Evolutionary conservation across 1,140 invertebrate species (phyloP).

Genomic region (Trialeurodes vaporariorum): DNA sequence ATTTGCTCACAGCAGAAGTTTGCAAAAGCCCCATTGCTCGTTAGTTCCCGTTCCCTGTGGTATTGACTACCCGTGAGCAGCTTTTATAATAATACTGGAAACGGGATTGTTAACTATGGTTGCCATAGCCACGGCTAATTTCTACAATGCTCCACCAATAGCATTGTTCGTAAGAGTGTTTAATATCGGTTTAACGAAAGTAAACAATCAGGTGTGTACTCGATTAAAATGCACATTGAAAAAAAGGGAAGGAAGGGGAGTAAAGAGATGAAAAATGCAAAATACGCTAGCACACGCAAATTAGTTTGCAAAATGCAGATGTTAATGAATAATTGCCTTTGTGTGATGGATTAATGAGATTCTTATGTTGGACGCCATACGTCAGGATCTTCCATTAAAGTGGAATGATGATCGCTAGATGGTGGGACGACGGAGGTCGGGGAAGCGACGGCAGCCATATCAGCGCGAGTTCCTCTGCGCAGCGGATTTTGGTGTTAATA

Average conservation of each 20-base stretch:
- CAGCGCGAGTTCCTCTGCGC: conserved; percentile 64
- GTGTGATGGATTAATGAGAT: neutral
- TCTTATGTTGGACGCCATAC: conserved; percentile 72
- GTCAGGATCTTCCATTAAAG: conserved; percentile 77
- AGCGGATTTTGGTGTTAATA: neutral
- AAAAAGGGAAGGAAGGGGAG: neutral
- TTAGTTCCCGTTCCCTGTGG: no score
- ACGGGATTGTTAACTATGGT: no score
- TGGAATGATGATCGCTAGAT: conserved; percentile 54
- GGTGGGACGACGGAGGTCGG: conserved; percentile 45
- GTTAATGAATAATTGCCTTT: conserved; percentile 3
- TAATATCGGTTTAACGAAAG: no score
- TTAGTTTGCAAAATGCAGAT: neutral
- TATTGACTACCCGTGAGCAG: no score
- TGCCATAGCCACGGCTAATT: no score
- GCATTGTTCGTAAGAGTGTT: no score
- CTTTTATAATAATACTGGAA: no score
- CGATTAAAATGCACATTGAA: no score
- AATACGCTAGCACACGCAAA: neutral
- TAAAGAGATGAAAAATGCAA: neutral
- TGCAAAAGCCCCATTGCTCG: no score
- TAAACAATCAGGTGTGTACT: no score
- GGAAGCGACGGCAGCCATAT: conserved; percentile 66
- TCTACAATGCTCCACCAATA: no score
- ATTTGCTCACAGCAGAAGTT: no score